A percentile compares a stretch with the other conserved stretches of the same genome.
Evolutionary conservation across 2,113 vertebrate genomes (phyloP).

Genomic region (Lonchura striata): DNA sequence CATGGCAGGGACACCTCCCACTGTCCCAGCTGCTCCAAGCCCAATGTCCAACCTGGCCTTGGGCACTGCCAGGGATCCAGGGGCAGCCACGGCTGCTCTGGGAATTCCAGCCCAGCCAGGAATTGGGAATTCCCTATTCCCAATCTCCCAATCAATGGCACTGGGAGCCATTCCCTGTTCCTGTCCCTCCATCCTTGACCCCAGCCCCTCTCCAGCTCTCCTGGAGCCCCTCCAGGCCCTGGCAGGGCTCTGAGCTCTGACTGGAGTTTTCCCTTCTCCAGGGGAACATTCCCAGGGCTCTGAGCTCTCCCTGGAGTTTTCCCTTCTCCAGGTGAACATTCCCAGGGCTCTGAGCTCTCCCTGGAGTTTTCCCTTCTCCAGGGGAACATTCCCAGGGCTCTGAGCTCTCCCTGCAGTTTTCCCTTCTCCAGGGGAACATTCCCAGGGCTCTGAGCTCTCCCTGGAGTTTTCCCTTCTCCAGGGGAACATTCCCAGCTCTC

Average conservation of each 20-base stretch:
- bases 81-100: not conserved
- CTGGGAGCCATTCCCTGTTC: not conserved
- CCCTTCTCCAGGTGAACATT: rapidly evolving
- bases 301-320: not conserved
- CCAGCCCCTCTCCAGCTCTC: not conserved
- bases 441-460: not conserved
- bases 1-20: not conserved
- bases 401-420: not conserved
- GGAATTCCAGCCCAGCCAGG: not conserved
- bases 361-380: not conserved
- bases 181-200: not conserved
- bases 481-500: not conserved
- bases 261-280: not conserved
- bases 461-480: not conserved
- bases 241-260: not conserved
- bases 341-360: not conserved
- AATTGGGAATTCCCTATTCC: not conserved
- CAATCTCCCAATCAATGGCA: rapidly evolving
- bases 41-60: rapidly evolving
- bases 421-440: rapidly evolving
- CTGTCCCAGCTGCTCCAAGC: not conserved
- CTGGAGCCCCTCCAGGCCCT: too few relatives aligned
- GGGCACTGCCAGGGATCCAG: not conserved
- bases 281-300: rapidly evolving
- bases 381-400: rapidly evolving